Conservation (phyloP, 2,797 vertebrate species). For the Sciurus carolinensis region DNA sequence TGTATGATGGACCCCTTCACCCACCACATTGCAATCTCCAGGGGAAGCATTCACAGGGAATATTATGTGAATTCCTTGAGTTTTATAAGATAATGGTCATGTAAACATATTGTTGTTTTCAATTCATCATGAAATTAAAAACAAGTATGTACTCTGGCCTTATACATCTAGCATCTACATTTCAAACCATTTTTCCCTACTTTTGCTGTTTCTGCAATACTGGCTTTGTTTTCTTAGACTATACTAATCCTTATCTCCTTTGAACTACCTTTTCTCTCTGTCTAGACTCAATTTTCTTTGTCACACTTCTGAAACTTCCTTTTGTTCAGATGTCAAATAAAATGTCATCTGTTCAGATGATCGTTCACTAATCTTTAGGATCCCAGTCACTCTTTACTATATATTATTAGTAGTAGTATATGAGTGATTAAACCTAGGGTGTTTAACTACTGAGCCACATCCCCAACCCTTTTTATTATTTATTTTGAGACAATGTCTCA, state of each 20-base stretch:
- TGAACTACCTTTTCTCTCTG: background rate
- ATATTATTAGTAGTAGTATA: too few relatives aligned
- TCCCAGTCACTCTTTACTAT: background rate
- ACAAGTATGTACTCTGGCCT: accelerated
- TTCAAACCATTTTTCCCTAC: background rate
- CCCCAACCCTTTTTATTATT: too few relatives aligned
- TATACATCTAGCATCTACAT: background rate
- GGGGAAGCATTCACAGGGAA: background rate
- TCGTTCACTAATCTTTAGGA: background rate
- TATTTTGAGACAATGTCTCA: too few relatives aligned
- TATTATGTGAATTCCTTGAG: background rate
- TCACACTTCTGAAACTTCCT: background rate
- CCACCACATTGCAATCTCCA: background rate
- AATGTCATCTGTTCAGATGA: background rate
- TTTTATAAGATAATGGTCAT: background rate
- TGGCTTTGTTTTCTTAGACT: background rate
- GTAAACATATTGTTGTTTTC: background rate
- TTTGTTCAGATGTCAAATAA: background rate
- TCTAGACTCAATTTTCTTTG: background rate
- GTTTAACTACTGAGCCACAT: too few relatives aligned
- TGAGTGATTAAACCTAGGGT: too few relatives aligned
- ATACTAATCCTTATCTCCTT: background rate
- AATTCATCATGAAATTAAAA: background rate
- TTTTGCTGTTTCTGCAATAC: background rate
- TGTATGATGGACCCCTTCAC: background rate